Base-by-base conservation (phyloP, 1,140 invertebrate genomes). In the Apis florea region DNA sequence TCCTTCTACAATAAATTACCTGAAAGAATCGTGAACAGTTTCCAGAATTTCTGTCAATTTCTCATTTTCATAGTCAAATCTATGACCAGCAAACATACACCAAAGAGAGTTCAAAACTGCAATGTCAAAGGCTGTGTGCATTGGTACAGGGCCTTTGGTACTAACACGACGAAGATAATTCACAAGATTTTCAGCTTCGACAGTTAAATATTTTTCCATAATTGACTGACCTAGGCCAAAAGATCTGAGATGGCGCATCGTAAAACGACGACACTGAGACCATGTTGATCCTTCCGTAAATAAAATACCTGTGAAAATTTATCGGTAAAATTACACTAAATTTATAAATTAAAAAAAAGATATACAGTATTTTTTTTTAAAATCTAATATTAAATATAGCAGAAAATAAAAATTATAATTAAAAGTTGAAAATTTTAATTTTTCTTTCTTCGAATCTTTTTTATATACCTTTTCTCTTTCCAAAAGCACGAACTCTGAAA, bases 51-150 rank as follows among this genome's bases (percentile, higher is more conserved):
- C 81, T 15, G 88, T 87, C 4, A 96, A 73, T 71, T 93, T 94
- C n/a, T 89, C 66, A 84, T 96, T 95, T 12, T 94, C 90, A 51
- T 95, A 93, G 47, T 94, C 92, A 86, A 96, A 96, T 87, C 95
- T 94, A 87, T 94, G 94, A 4, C 96, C 96, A 58, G 96, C 96
- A 2, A 96, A 93, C 86, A 97, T 94, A 54, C 93, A 94, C 96
- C 97, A 97, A 1, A 97, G 91, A 8, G 96, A 95, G 91, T 97
- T 97, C 2, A 97, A 87, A 8, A 96, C 94, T 0, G 95, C 93
- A 2, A 96, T 92, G 77, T 95, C 95, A 77, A 96, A 95, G 58
- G 94, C 93, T 10, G 89, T 86, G 71, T 95, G 94, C 71, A 95
- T 94, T 1, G 85, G 71, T 4, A 96, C 84, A 0, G 93, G 89